Base-by-base conservation (phyloP, 1,140 invertebrate species). In the Dendroctonus ponderosae region DNA sequence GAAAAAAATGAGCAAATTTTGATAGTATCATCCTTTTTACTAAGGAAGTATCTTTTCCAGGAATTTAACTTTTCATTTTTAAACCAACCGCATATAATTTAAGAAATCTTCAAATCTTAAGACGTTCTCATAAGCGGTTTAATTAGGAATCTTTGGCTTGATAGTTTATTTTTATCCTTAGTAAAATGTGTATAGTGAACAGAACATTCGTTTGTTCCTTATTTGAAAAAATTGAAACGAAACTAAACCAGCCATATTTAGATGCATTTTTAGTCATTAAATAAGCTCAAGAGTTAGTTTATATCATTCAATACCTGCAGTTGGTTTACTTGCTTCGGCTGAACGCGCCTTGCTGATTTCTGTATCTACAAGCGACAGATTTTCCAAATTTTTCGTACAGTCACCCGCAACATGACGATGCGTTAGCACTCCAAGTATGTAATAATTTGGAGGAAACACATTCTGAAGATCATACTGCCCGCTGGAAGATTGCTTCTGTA, bases 361-460 rank as follows among this genome's bases (percentile, higher is more conserved):
- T 12, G 52, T 52, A 14, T 26, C 26, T 26, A 68, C 54, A 63
- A 68, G 57, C 26, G n/a, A 15, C 5, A 68, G 49, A 58, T 46
- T 68, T 6, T 68, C 59, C 14, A 63, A 37, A 39, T 67, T 61
- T 41, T 14, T 49, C 7, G 40, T 14, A 39, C 43, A 15, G 11
- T 49, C 42, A 15, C 14, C 49, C n/a, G 37, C 5, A 15, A 43
- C 8, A 41, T 62, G 62, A 5, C 50, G n/a, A 57, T 43, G 68
- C 9, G 61, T 51, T 7, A 71, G 53, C 5, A 58, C 8, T 2
- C 70, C 70, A 42, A 71, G 6, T 9, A 71, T 54, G 37, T 68
- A 67, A 44, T 49, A 68, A 52, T 71, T 71, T 11, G 70, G 70
- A 8, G 39, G 37, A 42, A 71, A 71, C 1, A 52, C 46, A 48